Conservation (phyloP, 2,113 vertebrate genomes). For the Loxodonta africana region DNA sequence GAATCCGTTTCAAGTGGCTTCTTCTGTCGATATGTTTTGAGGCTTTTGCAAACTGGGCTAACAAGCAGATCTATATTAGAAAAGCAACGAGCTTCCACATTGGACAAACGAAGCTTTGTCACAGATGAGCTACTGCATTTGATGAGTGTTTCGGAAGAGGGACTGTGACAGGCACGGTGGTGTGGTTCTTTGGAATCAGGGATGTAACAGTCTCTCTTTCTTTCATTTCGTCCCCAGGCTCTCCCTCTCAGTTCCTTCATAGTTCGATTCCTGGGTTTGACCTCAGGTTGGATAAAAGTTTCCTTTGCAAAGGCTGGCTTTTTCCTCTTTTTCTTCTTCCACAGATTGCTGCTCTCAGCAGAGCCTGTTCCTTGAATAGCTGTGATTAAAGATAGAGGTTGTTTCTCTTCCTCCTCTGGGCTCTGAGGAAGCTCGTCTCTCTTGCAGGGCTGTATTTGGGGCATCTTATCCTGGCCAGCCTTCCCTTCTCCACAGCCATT, state of each 20-base stretch:
- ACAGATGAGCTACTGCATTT: slow-evolving; percentile 54
- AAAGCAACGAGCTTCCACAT: neutral
- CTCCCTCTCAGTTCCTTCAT: slow-evolving; percentile 30
- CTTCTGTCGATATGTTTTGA: slow-evolving; percentile 10
- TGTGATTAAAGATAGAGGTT: slow-evolving; percentile 56
- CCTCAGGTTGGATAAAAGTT: slow-evolving; percentile 53
- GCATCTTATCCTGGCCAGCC: slow-evolving; percentile 40
- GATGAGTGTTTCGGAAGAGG: slow-evolving; percentile 34
- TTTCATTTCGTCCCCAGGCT: slow-evolving; percentile 32
- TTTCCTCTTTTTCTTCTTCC: neutral
- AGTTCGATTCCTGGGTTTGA: slow-evolving; percentile 42
- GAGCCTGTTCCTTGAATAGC: slow-evolving; percentile 57
- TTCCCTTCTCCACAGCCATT: slow-evolving; percentile 47
- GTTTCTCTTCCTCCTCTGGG: slow-evolving; percentile 58
- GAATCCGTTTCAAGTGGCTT: slow-evolving; percentile 24
- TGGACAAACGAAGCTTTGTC: slow-evolving; percentile 55
- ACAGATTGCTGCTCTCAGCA: slow-evolving; percentile 32
- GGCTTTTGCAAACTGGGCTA: slow-evolving; percentile 21
- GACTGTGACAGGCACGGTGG: neutral
- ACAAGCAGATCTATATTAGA: slow-evolving; percentile 18
- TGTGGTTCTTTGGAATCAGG: slow-evolving; percentile 28
- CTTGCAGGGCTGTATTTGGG: slow-evolving; percentile 10
- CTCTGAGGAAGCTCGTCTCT: slow-evolving; percentile 54
- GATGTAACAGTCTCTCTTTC: neutral
- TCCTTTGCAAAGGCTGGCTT: slow-evolving; percentile 50